Evolutionary conservation across 2,888 invertebrate genomes (phyloP).

Genomic region (Drosophila limbata): DNA sequence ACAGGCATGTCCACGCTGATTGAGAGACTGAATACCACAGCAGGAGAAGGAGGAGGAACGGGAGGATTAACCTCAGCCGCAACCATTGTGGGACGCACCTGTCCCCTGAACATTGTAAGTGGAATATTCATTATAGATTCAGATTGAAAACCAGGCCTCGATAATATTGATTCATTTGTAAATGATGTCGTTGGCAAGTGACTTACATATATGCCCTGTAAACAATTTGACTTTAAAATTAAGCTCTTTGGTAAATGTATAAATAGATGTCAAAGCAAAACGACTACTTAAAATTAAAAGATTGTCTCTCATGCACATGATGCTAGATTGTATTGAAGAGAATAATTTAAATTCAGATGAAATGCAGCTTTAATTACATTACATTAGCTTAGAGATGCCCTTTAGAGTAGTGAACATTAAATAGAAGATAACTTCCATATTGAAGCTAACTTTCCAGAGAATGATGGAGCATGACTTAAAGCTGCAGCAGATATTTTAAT

Average conservation of each 20-base stretch:
- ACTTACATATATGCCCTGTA: not conserved
- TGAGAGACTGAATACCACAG: conserved; percentile 61
- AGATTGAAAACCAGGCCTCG: conserved; percentile 9
- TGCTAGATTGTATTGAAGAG: not conserved
- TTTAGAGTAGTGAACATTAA: not conserved
- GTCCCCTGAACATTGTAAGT: conserved; percentile 85
- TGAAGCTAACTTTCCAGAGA: not conserved
- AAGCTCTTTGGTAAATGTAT: not conserved
- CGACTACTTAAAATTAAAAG: too few species aligned
- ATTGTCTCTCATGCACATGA: too few species aligned
- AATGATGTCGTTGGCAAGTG: not conserved
- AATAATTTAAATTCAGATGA: not conserved
- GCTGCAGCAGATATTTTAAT: not conserved
- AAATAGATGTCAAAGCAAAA: not conserved
- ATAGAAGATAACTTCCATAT: not conserved
- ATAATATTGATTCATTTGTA: conserved; percentile 3
- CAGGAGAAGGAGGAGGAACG: conserved; percentile 13
- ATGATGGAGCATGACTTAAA: not conserved
- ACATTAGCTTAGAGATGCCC: not conserved
- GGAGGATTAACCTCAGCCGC: conserved; percentile 33
- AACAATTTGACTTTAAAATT: not conserved
- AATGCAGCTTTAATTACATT: not conserved
- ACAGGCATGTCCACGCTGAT: conserved; percentile 62
- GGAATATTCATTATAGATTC: conserved; percentile 13
- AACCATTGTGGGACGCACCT: conserved; percentile 71